Conservation (phyloP, 2,888 invertebrate genomes). For the Athalia circularis region DNA sequence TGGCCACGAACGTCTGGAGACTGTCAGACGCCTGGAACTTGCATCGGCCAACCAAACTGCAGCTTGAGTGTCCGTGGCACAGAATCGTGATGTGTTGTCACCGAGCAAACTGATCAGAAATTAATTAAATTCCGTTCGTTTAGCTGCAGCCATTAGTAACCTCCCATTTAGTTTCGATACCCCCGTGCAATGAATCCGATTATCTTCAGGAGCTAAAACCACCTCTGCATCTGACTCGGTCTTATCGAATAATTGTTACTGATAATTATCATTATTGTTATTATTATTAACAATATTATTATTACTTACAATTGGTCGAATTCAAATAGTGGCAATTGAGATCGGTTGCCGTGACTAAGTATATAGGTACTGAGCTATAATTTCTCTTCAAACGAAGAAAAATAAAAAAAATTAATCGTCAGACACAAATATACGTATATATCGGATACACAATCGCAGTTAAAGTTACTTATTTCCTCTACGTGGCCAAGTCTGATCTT, state of each 20-base stretch:
- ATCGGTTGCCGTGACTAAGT: too few species aligned
- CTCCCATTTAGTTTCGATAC: not conserved
- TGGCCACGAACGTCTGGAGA: slow-evolving; percentile 28
- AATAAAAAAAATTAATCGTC: too few species aligned
- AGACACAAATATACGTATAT: too few species aligned
- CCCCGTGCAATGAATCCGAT: slow-evolving; percentile 3
- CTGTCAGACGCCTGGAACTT: not conserved
- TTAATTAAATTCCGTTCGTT: slow-evolving; percentile 38
- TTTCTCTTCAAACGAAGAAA: too few species aligned
- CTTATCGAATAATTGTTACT: too few species aligned
- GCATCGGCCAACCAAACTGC: not conserved
- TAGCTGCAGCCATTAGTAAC: slow-evolving; percentile 13
- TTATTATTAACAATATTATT: too few species aligned
- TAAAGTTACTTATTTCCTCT: too few species aligned
- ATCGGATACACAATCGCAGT: too few species aligned
- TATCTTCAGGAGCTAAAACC: not conserved
- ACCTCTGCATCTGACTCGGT: not conserved
- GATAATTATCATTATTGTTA: too few species aligned
- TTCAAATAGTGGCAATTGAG: too few species aligned
- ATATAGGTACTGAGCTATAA: too few species aligned
- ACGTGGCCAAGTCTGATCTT: too few species aligned
- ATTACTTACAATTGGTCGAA: not conserved
- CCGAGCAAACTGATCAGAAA: slow-evolving; percentile 41
- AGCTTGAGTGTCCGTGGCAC: slow-evolving; percentile 3
- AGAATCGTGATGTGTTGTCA: slow-evolving; percentile 30